Evolutionary conservation across 1,140 invertebrate species (phyloP), one percentile per base, ranked within the genome.

Genomic region (Gerris buenoi): DNA sequence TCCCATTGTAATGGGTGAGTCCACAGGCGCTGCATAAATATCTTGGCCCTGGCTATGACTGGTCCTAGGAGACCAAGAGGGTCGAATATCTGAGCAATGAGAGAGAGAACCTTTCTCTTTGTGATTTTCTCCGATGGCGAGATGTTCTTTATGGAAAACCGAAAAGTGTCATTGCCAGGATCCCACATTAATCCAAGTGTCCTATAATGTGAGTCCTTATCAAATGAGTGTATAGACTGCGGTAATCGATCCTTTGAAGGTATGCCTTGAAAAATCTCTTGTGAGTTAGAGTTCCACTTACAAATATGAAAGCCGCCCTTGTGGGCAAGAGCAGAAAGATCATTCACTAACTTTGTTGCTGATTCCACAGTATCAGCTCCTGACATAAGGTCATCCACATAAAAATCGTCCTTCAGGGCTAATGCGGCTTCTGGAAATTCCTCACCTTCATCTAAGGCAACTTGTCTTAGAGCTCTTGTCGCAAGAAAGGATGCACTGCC

Each of bases 341-440:
- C 62, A 2, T 33, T 14, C 14, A 65, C 67, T 18, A 72, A 18
- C 46, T 68, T 22, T 18, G 67, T 23, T 22, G 72, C 73, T 56
- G 64, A 65, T 60, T 69, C 57, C 29, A 69, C 63, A 26, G 22
- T 25, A n/a, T 67, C 67, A 14, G 71, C 70, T 25, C 78, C 77
- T 23, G 74, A 72, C 1, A 80, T 65, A 23, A 77, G 65, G 70
- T 82, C 78, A 67, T 82, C 79, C 2, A 80, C 74, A 68, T 80
- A 82, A 67, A 78, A 78, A 68, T 77, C 74, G 23, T 69, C 71
- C 27, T 28, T 23, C 22, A 78, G 73, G 18, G 72, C 68, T 29
- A 71, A 59, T 63, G 70, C 60, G 33, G 70, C 73, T 13, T 61
- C 46, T 27, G 75, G 71, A 72, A 68, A 75, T 1, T 64, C 63